Evolutionary conservation across 2,113 vertebrate species (phyloP).

Genomic region (Scalopus aquaticus): DNA sequence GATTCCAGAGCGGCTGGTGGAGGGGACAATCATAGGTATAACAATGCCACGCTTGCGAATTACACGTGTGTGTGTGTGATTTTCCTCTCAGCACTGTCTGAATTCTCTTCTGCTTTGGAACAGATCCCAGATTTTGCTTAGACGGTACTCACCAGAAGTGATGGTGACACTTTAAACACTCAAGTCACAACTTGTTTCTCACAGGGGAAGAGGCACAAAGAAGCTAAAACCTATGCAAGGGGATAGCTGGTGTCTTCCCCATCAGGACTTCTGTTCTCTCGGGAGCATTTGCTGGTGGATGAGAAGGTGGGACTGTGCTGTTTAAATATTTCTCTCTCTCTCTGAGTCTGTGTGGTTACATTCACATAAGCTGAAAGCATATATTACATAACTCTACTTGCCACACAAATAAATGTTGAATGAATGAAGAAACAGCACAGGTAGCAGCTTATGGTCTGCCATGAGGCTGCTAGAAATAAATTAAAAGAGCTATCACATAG

Average conservation of each 20-base stretch:
- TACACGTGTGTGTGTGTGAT: neutral
- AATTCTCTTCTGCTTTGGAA: neutral
- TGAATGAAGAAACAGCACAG: neutral
- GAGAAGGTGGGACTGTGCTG: neutral
- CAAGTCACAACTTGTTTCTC: neutral
- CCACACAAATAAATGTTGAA: neutral
- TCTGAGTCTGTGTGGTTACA: neutral
- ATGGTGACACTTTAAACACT: neutral
- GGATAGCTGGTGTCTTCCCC: neutral
- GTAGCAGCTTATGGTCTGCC: neutral
- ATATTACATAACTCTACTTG: neutral
- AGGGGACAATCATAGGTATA: too few species aligned
- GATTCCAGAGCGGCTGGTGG: neutral
- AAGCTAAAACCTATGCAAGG: neutral
- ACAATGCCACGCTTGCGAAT: neutral
- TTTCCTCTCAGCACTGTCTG: neutral
- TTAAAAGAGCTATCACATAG: neutral
- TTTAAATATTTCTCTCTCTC: neutral
- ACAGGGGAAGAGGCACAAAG: neutral
- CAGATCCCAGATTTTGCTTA: neutral
- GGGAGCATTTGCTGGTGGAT: neutral
- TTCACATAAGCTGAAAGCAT: neutral
- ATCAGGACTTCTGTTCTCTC: neutral
- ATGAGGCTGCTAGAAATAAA: neutral
- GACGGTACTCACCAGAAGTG: neutral